Percentiles rank a stretch among this genome's conserved stretches.
Evolutionary conservation across 2,113 vertebrate species (phyloP).

Genomic region (Candoia aspera): DNA sequence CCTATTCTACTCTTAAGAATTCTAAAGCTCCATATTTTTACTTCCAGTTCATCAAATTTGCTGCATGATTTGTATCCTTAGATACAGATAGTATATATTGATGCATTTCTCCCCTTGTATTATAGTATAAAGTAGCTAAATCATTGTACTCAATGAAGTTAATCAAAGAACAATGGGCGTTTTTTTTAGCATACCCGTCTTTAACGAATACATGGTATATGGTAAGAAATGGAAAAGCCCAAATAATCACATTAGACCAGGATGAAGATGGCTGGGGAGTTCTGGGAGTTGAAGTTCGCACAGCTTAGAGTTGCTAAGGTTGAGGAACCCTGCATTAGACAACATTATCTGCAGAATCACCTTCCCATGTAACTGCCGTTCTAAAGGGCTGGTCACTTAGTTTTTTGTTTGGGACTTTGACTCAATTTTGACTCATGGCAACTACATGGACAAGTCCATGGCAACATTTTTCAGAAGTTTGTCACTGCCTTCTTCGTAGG

Average conservation of each 20-base stretch:
- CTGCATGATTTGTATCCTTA: too few relatives aligned
- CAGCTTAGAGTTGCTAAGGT: too few relatives aligned
- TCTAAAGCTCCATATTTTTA: too few relatives aligned
- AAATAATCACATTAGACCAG: background rate
- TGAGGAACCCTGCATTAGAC: too few relatives aligned
- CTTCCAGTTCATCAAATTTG: too few relatives aligned
- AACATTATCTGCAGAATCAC: background rate
- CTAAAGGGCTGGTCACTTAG: background rate
- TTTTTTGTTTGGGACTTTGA: background rate
- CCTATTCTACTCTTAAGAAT: too few relatives aligned
- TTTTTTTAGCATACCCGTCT: background rate
- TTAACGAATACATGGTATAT: background rate
- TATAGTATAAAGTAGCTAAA: background rate
- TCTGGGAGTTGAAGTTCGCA: too few relatives aligned
- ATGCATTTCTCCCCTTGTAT: too few relatives aligned
- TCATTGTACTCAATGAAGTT: background rate
- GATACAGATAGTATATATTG: too few relatives aligned
- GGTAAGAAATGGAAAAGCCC: background rate
- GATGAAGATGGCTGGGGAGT: too few relatives aligned
- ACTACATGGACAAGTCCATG: background rate
- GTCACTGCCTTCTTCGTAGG: background rate
- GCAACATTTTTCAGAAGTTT: background rate
- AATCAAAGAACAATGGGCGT: background rate
- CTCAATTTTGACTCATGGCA: background rate
- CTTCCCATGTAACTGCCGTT: background rate